Base-by-base conservation (phyloP, 2,797 vertebrate genomes). In the Hoplostethus atlanticus region DNA sequence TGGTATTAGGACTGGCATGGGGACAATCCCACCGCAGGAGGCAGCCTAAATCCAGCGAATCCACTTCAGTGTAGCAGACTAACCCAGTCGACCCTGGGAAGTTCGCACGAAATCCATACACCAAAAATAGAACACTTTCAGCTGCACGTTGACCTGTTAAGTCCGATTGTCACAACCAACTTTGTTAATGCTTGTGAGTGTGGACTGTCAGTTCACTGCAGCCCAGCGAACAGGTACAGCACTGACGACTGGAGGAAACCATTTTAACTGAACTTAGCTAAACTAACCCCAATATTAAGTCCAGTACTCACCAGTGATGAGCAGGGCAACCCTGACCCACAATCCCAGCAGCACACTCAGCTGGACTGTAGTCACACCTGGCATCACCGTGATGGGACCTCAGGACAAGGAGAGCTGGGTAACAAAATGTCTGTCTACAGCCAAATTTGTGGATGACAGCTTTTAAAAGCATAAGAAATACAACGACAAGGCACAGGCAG, bases 11-110 rank as follows among this genome's bases (percentile, higher is more conserved):
- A 60, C 72, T 76, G 84, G 88, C 85, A 28, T 72, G 65, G 54
- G 89, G 83, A 87, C 94, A 94, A 82, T 84, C 80, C 94, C 94
- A 95, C 81, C 76, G 83, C 87, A 95, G 85, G 83, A 90, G 80
- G 81, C 92, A 93, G 64, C 88, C 82, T 78, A 95, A 92, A 62
- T 95, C 85, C 84, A 90, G 72, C 5, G 87, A 89, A 56, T 85
- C 85, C 79, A 95, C 73, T 0, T 73, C 70, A 2, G 87, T 83
- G 71, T 76, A 76, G 65, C 93, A 94, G 67, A 82, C 81, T 72
- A 83, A 86, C 51, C 82, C 81, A n/a, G 63, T 62, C 34, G 84
- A 89, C 84, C 87, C 89, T 89, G 75, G 31, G 42, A 55, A 31
- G 74, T 68, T 85, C 3, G 40, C 87, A 91, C 83, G 74, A 83